Base-by-base conservation (phyloP, 2,113 vertebrate genomes). In the Oncorhynchus nerka region DNA sequence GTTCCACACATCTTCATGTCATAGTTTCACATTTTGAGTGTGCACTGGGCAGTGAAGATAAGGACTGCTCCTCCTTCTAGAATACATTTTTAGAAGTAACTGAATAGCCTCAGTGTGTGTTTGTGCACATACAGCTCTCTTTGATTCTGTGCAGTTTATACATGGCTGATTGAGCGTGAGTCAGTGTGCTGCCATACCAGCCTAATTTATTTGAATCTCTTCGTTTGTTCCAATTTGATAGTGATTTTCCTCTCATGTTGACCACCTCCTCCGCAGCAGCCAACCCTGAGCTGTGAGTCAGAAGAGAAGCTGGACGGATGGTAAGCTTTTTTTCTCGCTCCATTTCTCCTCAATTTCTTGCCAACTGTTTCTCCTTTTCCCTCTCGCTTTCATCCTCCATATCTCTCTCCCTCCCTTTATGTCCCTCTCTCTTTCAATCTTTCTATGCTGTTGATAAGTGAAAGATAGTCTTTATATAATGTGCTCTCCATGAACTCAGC, bases 281-380 rank as follows among this genome's bases (percentile, higher is more conserved):
- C 28, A 59, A 62, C 77, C 85, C 86, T 83, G 89, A 87, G 86
- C 81, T 88, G 88, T 89, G 90, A 92, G 91, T 84, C 89, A 89
- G 90, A 90, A 86, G 91, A 26, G 83, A 91, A 84, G 91, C 90
- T 83, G 91, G 88, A 88, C 93, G 86, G 86, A 94, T 93, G 93
- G 93, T 94, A 92, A 90, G 93, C 62, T 74, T 22, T 48, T 34
- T 72, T 55, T 81, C 19, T 81, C 68, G 81, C 34, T 75, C 45
- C 71, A 4, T 48, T 28, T 73, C 55, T 24, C 11, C 78, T n/a
- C 39, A 12, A 28, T 16, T 49, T 48, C 34, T 22, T 30, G 24
- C 11, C 22, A 32, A 22, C n/a, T 70, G 9, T 73, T 7, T 75
- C 30, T 20, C 30, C 30, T 4, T 66, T 62, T 51, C 45, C 68